Evolutionary conservation across 2,797 vertebrate species (phyloP).

Genomic region (Gobio occitaniae): DNA sequence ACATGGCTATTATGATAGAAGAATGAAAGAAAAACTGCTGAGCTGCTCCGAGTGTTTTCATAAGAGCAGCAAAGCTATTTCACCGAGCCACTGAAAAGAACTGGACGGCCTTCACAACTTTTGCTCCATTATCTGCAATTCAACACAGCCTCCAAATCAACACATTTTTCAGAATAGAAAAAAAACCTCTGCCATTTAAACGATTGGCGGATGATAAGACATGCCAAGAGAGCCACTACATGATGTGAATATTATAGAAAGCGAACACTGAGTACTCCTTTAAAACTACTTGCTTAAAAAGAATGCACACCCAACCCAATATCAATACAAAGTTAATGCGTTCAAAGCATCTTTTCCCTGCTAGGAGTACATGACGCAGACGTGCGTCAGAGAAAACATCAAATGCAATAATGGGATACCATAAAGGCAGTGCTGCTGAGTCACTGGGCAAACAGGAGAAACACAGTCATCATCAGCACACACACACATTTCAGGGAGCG

Average conservation of each 20-base stretch:
- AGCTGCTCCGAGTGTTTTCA: constrained; percentile 32
- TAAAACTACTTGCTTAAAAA: neutral
- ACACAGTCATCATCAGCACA: constrained; percentile 14
- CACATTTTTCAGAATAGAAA: neutral
- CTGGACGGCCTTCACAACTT: constrained; percentile 33
- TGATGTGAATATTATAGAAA: neutral
- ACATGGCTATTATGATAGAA: constrained; percentile 7
- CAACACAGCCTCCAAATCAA: neutral
- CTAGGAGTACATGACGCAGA: constrained; percentile 22
- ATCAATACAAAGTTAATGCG: constrained; percentile 4
- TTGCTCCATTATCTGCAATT: constrained; percentile 13
- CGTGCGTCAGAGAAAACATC: constrained; percentile 50
- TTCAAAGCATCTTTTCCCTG: neutral
- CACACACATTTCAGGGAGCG: constrained; percentile 25
- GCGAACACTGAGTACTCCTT: no score
- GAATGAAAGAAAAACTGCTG: neutral
- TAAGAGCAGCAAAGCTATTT: constrained; percentile 19
- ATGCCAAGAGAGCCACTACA: neutral
- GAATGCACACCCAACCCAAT: neutral
- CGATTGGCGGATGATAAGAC: neutral
- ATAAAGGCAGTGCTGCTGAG: constrained; percentile 52
- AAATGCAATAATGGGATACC: constrained; percentile 41
- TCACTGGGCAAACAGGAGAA: constrained; percentile 61
- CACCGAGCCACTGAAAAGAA: constrained; percentile 16
- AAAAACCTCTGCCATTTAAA: neutral